Conservation (phyloP, 2,797 vertebrate genomes). For the Leptoclinus maculatus region DNA sequence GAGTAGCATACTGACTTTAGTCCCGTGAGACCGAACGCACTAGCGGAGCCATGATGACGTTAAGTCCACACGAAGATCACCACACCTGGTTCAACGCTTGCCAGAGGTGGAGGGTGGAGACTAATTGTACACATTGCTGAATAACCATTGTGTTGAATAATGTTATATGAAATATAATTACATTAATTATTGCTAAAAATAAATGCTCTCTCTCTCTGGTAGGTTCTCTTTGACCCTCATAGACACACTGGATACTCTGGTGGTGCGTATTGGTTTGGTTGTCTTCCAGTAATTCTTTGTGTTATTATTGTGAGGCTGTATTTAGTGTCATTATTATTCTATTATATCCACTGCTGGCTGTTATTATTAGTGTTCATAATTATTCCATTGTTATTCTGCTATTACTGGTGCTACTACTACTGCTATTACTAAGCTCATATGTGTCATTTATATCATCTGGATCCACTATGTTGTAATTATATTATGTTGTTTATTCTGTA, state of each 20-base stretch:
- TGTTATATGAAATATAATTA: neutral
- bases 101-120: neutral
- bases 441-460: no score
- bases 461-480: no score
- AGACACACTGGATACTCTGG: slow-evolving; percentile 97
- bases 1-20: slow-evolving; percentile 70
- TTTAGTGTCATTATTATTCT: neutral
- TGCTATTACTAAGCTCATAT: no score
- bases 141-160: neutral
- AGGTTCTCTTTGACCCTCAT: slow-evolving; percentile 98
- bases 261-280: slow-evolving; percentile 83
- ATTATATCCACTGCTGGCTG: neutral
- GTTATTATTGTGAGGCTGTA: neutral
- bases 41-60: neutral
- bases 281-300: neutral
- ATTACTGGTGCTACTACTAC: no score
- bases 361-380: neutral
- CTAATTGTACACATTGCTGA: neutral
- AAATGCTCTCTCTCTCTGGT: slow-evolving; percentile 45
- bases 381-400: neutral
- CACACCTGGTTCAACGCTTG: neutral
- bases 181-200: neutral
- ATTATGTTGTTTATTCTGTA: no score
- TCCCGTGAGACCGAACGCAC: neutral
- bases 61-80: neutral